Percentiles rank a stretch among this genome's conserved stretches.
These are phyloP conservation scores for Lissocephala sabroskyi DNA, from an alignment of 2,888 invertebrate species.

Conservation along the genomic window DNA sequence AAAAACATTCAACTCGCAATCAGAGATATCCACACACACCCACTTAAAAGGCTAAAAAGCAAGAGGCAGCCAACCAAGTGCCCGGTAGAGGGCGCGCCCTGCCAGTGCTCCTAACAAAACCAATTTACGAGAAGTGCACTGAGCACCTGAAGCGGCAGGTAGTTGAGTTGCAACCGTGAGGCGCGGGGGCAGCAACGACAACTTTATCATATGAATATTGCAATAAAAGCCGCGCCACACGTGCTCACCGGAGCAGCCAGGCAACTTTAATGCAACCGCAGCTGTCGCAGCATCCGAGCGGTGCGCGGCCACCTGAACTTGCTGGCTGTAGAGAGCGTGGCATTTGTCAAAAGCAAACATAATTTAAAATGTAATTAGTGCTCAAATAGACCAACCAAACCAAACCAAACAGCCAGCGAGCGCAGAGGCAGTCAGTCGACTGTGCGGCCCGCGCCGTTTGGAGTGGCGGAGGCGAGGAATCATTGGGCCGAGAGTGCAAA, in stretches of 20 bases:
- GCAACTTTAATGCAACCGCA: too few species aligned
- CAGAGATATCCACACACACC: too few species aligned
- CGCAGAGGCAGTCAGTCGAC: too few species aligned
- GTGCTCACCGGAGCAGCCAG: background rate
- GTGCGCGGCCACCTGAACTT: too few species aligned
- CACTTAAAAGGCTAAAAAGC: too few species aligned
- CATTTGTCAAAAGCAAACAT: conserved; percentile 57
- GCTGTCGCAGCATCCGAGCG: too few species aligned
- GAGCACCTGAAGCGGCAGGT: conserved; percentile 16
- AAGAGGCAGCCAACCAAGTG: background rate
- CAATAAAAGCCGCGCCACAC: conserved; percentile 32
- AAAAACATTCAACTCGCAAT: background rate
- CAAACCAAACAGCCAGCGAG: conserved; percentile 49
- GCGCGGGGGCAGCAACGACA: conserved; percentile 24
- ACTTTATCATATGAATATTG: conserved; percentile 62
- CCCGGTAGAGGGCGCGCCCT: too few species aligned
- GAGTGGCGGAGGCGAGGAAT: background rate
- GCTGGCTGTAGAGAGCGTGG: background rate
- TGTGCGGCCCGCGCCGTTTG: background rate
- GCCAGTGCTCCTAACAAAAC: conserved; percentile 30
- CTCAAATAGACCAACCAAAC: conserved; percentile 47
- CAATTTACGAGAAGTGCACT: conserved; percentile 43
- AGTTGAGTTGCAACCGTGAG: conserved; percentile 22
- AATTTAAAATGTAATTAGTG: conserved; percentile 68
- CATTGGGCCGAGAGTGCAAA: conserved; percentile 45